Conservation (phyloP, 2,888 invertebrate genomes). For the Nymphalis c-album region DNA sequence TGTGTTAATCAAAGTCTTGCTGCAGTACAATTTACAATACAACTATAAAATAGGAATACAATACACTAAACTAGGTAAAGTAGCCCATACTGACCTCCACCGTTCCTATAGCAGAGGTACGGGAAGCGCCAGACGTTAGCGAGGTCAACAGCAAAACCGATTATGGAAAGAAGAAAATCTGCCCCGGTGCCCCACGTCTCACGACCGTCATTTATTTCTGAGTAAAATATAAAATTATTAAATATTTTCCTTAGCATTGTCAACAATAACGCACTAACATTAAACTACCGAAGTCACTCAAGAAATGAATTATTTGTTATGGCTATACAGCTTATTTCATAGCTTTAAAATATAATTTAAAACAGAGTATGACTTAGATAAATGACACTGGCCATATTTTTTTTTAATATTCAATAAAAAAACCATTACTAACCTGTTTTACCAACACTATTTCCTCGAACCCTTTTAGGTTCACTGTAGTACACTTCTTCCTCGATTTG, state of each 20-base stretch:
- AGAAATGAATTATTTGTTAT: too few relatives aligned
- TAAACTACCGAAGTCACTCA: too few relatives aligned
- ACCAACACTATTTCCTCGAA: slow-evolving; percentile 64
- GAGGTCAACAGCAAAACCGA: slow-evolving; percentile 91
- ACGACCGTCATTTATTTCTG: slow-evolving; percentile 80
- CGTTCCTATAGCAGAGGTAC: slow-evolving; percentile 89
- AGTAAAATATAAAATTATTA: background rate
- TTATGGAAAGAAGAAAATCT: slow-evolving; percentile 91
- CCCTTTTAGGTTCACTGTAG: slow-evolving; percentile 63
- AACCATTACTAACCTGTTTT: slow-evolving; percentile 51
- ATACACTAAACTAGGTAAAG: background rate
- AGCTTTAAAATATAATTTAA: too few relatives aligned
- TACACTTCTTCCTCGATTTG: slow-evolving; percentile 75
- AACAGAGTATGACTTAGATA: too few relatives aligned
- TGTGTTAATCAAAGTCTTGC: too few relatives aligned
- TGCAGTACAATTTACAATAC: too few relatives aligned
- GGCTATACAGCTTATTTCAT: too few relatives aligned
- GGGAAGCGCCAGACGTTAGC: slow-evolving; percentile 94
- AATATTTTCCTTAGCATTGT: background rate
- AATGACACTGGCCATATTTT: too few relatives aligned
- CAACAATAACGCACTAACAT: too few relatives aligned
- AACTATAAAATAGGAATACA: too few relatives aligned
- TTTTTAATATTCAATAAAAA: background rate
- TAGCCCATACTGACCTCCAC: slow-evolving; percentile 81
- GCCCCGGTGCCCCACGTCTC: slow-evolving; percentile 92